Evolutionary conservation across 2,888 invertebrate genomes (phyloP).

Genomic region (Hoplodrina blanda): DNA sequence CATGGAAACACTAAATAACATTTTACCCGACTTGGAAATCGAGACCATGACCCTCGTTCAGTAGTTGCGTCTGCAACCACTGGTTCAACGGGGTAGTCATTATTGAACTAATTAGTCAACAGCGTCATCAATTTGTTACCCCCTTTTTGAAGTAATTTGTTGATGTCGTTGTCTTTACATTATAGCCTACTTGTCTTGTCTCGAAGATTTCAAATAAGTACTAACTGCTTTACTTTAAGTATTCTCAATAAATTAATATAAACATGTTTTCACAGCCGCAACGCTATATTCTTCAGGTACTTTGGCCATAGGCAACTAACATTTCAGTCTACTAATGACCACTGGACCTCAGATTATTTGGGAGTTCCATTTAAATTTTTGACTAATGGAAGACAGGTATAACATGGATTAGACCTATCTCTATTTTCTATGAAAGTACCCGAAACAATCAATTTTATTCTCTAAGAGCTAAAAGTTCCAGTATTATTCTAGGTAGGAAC

Average conservation of each 20-base stretch:
- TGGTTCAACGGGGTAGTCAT: not conserved
- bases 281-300: constrained; percentile 56
- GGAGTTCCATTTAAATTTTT: constrained; percentile 1
- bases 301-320: constrained; percentile 39
- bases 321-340: constrained; percentile 27
- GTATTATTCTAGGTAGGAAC: constrained; percentile 15
- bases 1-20: not conserved
- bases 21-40: not conserved
- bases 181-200: not conserved
- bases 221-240: constrained; percentile 29
- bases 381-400: not conserved
- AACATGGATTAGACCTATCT: not conserved
- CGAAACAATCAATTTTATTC: not conserved
- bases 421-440: not conserved
- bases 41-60: too few species aligned
- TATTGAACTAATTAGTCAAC: not conserved
- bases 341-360: constrained; percentile 21
- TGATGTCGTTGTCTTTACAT: not conserved
- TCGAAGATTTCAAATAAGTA: constrained; percentile 29
- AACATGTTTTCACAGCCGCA: constrained; percentile 60
- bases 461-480: not conserved
- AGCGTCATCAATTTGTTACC: not conserved
- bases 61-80: too few species aligned
- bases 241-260: constrained; percentile 35
- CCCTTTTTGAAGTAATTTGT: too few species aligned